Base-by-base conservation (phyloP, 1,140 invertebrate species). In the Pararge aegeria region DNA sequence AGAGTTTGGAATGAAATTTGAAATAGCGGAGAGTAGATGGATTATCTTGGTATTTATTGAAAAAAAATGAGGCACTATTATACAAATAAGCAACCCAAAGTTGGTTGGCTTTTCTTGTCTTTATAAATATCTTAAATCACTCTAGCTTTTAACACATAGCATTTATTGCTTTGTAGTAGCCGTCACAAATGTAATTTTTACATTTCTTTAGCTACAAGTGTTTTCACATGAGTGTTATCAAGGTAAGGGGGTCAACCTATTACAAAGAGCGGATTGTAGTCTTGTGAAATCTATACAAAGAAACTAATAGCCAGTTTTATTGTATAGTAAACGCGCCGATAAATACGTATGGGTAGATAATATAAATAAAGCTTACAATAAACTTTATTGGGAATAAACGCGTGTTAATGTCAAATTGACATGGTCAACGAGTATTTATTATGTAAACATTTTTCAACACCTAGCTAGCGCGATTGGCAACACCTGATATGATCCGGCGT, bases 361-460 rank as follows among this genome's bases (percentile, higher is more conserved):
- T 46, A 21, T 21, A 46, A 13, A 46, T 27, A 49, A 27, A 49
- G 46, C 29, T 49, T 29, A 52, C 21, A 29, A 49, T 49, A 27
- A 49, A 49, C 1, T 49, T 49, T 49, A 52, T 52, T 52, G 50
- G 13, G 34, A 53, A 49, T 29, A 18, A 20, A 16, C 46, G 46
- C 46, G 12, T 49, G 46, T 49, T 49, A 56, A 61, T 40, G 30
- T 49, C 52, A 46, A 54, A 52, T n/a, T 53, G 52, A 61, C 58
- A 54, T 38, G 51, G 42, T 61, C 52, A 54, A 61, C 29, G 58
- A 49, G 46, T 29, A 13, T 49, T 27, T 27, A 50, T 53, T 60
- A 24, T 61, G 34, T 54, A 54, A 61, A 61, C 51, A 61, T 61
- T 61, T 61, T 61, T 61, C 58, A 61, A 61, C 58, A 61, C 58